Evolutionary conservation across 2,888 invertebrate species (phyloP).

Genomic region (Priocnemis perturbator): DNA sequence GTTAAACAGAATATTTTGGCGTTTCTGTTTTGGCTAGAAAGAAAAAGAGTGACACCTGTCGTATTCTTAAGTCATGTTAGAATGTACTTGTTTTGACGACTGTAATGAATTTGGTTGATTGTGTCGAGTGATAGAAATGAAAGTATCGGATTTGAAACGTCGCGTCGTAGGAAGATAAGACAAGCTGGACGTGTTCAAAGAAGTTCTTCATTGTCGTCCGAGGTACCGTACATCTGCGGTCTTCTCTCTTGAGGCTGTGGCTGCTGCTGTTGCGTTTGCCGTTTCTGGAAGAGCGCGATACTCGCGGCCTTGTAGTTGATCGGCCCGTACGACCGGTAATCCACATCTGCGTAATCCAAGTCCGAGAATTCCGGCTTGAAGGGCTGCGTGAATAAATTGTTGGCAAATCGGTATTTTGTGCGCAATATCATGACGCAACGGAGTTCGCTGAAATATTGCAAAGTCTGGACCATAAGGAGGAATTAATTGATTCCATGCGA

Average conservation of each 20-base stretch:
- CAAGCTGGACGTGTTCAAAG: slow-evolving; percentile 53
- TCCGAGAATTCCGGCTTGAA: slow-evolving; percentile 86
- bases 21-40: too few species aligned
- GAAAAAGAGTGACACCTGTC: too few species aligned
- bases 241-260: slow-evolving; percentile 60
- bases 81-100: too few species aligned
- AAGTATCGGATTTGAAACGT: too few species aligned
- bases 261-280: slow-evolving; percentile 57
- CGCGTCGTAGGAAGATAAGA: background rate
- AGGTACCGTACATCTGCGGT: slow-evolving; percentile 72
- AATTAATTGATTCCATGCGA: too few species aligned
- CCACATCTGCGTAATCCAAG: slow-evolving; percentile 93
- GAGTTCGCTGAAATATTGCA: background rate
- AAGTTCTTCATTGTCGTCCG: slow-evolving; percentile 73
- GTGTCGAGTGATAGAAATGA: too few species aligned
- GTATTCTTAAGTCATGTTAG: too few species aligned
- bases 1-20: too few species aligned
- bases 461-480: too few species aligned
- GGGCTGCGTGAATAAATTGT: slow-evolving; percentile 79
- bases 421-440: background rate
- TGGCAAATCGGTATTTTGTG: too few species aligned
- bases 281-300: slow-evolving; percentile 75
- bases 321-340: slow-evolving; percentile 92
- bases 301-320: slow-evolving; percentile 95
- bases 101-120: too few species aligned